Conservation (phyloP, 2,888 invertebrate genomes). For the Drosophila mimica region DNA sequence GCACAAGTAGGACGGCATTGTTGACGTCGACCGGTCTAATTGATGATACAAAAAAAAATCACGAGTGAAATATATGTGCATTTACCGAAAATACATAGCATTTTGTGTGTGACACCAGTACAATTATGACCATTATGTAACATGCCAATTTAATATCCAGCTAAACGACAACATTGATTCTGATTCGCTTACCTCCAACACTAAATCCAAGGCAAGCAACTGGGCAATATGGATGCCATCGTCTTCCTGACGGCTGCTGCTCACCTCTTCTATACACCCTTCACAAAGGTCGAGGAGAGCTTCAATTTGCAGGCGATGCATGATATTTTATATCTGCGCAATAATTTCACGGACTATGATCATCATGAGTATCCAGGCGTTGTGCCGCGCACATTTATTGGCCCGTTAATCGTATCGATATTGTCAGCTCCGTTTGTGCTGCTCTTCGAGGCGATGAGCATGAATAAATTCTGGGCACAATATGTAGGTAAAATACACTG, state of each 20-base stretch:
- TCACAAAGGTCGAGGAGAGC: conserved; percentile 99
- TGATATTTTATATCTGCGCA: conserved; percentile 95
- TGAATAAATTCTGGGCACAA: conserved; percentile 95
- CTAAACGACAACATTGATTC: conserved; percentile 22
- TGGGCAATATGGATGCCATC: conserved; percentile 89
- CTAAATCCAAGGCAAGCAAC: conserved; percentile 2
- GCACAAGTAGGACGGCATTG: conserved; percentile 5
- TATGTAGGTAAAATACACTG: conserved; percentile 89
- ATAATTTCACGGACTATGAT: conserved; percentile 97
- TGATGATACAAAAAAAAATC: conserved; percentile 20
- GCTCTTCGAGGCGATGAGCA: conserved; percentile 88
- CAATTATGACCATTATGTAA: conserved; percentile 67
- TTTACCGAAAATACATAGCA: conserved; percentile 34
- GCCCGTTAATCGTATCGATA: conserved; percentile 92
- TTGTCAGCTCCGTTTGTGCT: conserved; percentile 91
- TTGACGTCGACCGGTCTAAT: conserved; percentile 39
- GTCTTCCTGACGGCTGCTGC: conserved; percentile 91
- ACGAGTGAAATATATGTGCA: conserved; percentile 41
- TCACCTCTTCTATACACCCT: conserved; percentile 95
- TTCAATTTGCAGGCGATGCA: conserved; percentile 99
- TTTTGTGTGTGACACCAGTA: conserved; percentile 39
- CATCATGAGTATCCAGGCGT: conserved; percentile 99
- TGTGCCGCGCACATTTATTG: conserved; percentile 98
- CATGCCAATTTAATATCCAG: conserved; percentile 23
- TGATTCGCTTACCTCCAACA: background rate